phyloP scores from a whole-genome alignment of 2,113 vertebrate species.

The Eclectus roratus region DNA sequence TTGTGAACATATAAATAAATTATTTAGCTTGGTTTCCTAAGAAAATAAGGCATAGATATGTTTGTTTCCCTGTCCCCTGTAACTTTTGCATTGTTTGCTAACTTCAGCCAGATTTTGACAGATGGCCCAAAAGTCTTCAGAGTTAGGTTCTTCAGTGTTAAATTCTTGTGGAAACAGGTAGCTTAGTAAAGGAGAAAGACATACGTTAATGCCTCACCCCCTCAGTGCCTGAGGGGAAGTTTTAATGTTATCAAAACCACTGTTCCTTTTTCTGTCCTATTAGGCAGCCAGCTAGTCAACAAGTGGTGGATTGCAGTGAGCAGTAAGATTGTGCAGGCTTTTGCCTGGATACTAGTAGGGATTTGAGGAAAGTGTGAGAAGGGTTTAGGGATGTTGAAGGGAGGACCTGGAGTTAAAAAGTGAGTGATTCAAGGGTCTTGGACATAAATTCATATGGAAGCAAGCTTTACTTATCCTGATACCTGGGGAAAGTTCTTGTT shows the following conservation, averaged over 20 bases:
- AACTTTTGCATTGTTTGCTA: neutral
- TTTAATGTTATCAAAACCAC: neutral
- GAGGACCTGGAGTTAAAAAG: neutral
- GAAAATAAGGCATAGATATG: neutral
- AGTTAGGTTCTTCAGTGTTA: neutral
- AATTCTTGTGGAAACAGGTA: neutral
- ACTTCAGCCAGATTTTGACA: neutral
- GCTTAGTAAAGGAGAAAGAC: neutral
- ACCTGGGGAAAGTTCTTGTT: neutral
- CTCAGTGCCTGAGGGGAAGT: neutral
- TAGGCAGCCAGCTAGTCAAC: neutral
- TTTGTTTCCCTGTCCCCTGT: neutral
- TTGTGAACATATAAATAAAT: neutral
- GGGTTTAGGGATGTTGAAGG: neutral
- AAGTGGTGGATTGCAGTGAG: neutral
- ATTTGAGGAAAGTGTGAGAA: neutral
- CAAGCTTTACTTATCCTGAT: neutral
- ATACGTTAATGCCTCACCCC: neutral
- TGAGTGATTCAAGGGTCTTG: neutral
- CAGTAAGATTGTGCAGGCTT: neutral
- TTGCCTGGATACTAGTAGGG: neutral
- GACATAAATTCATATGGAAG: neutral
- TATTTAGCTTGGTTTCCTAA: neutral
- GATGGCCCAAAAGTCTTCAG: neutral
- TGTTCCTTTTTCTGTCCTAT: neutral